phyloP scores from a whole-genome alignment of 2,797 vertebrate species.

The Numenius phaeopus region DNA sequence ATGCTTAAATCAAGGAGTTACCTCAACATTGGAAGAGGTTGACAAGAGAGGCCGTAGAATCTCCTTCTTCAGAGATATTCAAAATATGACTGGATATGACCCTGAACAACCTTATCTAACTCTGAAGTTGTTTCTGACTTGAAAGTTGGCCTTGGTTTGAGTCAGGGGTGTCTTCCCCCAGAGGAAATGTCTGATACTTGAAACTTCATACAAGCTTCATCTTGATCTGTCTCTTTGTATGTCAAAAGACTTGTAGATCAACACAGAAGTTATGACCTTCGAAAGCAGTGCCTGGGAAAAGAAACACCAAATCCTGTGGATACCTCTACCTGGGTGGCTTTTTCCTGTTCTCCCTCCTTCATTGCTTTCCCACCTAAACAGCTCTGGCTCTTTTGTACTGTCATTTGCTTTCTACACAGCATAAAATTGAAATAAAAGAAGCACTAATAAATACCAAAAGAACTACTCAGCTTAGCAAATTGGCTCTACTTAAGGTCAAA shows the following conservation, averaged over 20 bases:
- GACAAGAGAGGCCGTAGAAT: neutral
- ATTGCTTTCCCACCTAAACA: neutral
- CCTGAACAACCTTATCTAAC: neutral
- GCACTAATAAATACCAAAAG: neutral
- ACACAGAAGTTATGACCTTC: neutral
- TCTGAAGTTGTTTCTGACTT: neutral
- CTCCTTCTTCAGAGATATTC: neutral
- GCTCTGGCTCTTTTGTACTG: neutral
- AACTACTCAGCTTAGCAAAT: neutral
- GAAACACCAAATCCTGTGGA: neutral
- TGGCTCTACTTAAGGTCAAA: conserved; percentile 3
- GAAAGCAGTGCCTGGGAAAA: neutral
- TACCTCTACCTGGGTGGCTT: neutral
- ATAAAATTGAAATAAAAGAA: conserved; percentile 16
- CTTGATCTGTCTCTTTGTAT: neutral
- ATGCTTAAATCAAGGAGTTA: conserved; percentile 31
- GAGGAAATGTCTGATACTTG: neutral
- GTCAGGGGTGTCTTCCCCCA: neutral
- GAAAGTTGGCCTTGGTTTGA: conserved; percentile 23
- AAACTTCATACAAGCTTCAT: neutral
- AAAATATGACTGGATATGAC: neutral
- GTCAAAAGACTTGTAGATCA: neutral
- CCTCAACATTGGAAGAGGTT: neutral
- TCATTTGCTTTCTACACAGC: neutral
- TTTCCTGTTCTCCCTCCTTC: neutral